These are phyloP conservation scores for Poecile atricapillus DNA, from an alignment of 2,113 vertebrate species.

Conservation along the genomic window DNA sequence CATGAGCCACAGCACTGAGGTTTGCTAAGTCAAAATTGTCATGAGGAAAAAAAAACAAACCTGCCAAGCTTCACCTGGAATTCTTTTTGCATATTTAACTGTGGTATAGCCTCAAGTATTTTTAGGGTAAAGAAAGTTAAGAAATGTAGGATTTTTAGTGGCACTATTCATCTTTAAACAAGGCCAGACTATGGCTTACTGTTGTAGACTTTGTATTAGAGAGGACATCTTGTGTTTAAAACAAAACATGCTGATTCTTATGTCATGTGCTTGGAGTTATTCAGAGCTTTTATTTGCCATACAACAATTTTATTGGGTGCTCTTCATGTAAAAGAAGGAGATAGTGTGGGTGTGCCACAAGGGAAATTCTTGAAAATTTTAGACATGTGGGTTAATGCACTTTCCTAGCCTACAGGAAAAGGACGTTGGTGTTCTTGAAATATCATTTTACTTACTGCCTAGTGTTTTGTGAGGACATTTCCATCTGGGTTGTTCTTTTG, in stretches of 20 bases:
- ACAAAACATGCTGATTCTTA: neutral
- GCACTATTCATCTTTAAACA: neutral
- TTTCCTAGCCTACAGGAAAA: neutral
- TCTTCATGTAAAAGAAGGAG: neutral
- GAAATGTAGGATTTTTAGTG: neutral
- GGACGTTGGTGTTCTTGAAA: neutral
- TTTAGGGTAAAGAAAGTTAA: neutral
- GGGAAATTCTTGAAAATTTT: neutral
- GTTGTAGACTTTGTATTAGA: neutral
- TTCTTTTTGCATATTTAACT: neutral
- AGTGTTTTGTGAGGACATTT: neutral
- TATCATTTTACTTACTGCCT: neutral
- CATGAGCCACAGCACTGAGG: neutral
- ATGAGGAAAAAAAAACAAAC: neutral
- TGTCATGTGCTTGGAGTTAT: neutral
- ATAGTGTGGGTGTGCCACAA: neutral
- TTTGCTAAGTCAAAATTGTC: fast-evolving
- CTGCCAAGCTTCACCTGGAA: neutral
- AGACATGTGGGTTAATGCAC: neutral
- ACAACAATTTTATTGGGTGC: neutral
- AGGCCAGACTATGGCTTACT: neutral
- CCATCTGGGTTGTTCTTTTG: neutral
- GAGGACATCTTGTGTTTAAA: neutral
- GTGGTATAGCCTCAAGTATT: neutral
- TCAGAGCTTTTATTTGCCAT: neutral